Conservation (phyloP, 2,797 vertebrate genomes). For the Pangasius krempfi region DNA sequence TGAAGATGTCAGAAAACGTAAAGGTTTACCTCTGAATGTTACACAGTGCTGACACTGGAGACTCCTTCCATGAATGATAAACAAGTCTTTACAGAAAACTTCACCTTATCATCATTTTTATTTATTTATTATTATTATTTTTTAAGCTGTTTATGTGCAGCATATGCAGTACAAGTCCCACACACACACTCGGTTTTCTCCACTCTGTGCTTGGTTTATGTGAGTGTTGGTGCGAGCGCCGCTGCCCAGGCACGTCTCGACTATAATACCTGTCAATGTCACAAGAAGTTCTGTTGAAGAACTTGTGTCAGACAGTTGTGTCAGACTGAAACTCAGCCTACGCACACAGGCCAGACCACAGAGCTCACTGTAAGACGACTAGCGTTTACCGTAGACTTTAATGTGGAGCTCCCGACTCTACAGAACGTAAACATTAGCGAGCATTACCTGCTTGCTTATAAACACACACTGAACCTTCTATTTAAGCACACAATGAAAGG, state of each 20-base stretch:
- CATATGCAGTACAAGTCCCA: not conserved
- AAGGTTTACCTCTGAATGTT: not conserved
- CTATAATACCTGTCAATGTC: not conserved
- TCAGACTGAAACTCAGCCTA: not conserved
- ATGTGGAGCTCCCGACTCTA: not conserved
- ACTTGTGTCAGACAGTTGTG: not conserved
- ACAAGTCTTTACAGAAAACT: not conserved
- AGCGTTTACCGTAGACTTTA: not conserved
- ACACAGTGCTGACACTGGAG: not conserved
- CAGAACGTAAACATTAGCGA: constrained; percentile 3
- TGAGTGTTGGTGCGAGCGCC: not conserved
- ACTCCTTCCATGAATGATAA: not conserved
- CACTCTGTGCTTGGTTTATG: not conserved
- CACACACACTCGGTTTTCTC: not conserved
- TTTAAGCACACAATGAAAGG: constrained; percentile 61
- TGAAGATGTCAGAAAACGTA: not conserved
- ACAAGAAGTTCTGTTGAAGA: not conserved
- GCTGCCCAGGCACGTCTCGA: not conserved
- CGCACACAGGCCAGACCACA: not conserved
- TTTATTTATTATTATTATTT: not conserved
- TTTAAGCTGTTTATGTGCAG: not conserved
- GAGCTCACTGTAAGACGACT: not conserved
- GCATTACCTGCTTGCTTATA: constrained; percentile 33
- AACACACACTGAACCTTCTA: constrained; percentile 60
- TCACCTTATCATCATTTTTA: not conserved